phyloP scores from a whole-genome alignment of 2,888 invertebrate genomes.

The Sthenelais limicola region DNA sequence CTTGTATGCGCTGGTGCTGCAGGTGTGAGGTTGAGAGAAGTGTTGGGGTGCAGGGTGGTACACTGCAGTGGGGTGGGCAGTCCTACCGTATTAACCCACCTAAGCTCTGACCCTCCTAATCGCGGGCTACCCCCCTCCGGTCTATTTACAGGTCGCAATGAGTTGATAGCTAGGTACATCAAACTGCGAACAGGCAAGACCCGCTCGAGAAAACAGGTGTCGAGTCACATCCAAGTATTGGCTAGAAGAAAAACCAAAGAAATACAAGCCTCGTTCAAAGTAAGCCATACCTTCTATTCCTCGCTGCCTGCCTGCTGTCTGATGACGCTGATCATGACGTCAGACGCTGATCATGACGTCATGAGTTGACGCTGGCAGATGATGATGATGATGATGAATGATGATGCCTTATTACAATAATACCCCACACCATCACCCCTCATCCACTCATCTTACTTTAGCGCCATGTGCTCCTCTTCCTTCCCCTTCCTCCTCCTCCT shows the following conservation, averaged over 20 bases:
- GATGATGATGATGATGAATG: too few species aligned
- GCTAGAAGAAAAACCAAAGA: slow-evolving; percentile 98
- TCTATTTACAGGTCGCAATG: slow-evolving; percentile 86
- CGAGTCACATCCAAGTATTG: slow-evolving; percentile 99
- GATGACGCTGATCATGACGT: neutral
- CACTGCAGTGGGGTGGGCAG: neutral
- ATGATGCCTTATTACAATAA: too few species aligned
- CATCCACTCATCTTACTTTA: too few species aligned
- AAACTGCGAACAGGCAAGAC: slow-evolving; percentile 99
- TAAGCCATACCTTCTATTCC: slow-evolving; percentile 38
- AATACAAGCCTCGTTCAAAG: slow-evolving; percentile 58
- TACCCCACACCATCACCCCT: too few species aligned
- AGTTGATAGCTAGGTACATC: slow-evolving; percentile 99
- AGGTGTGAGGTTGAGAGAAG: neutral
- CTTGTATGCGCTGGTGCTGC: too few species aligned
- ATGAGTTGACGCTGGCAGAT: too few species aligned
- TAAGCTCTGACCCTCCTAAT: slow-evolving; percentile 34
- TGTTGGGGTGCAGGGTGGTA: slow-evolving; percentile 17
- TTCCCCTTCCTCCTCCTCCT: too few species aligned
- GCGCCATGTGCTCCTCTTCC: too few species aligned
- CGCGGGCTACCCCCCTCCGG: slow-evolving; percentile 20
- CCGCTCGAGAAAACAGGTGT: slow-evolving; percentile 99
- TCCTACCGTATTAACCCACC: slow-evolving; percentile 5
- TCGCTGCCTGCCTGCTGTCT: neutral
- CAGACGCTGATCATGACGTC: neutral